Conservation (phyloP, 2,888 invertebrate species). For the Tryphoninae sp. region DNA sequence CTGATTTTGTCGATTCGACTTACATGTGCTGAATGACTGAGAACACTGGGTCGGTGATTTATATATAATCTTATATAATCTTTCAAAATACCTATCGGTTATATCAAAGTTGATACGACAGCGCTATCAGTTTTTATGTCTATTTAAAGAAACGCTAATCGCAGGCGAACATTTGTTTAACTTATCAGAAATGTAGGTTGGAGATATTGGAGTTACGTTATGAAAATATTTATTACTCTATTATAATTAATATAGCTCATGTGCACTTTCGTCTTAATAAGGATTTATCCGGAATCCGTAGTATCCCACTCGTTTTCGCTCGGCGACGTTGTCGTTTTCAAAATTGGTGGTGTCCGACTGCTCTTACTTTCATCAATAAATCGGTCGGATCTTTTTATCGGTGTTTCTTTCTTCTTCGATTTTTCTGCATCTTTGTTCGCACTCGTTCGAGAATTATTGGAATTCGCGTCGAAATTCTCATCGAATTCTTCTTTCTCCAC, state of each 20-base stretch:
- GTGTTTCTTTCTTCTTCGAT: constrained; percentile 41
- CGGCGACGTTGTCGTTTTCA: constrained; percentile 10
- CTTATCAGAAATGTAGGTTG: not conserved
- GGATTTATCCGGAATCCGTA: constrained; percentile 69
- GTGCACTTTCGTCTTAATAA: constrained; percentile 45
- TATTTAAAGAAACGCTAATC: not conserved
- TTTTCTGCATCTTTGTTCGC: constrained; percentile 17
- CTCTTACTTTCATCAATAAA: not conserved
- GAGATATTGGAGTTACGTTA: constrained; percentile 4
- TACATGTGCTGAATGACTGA: not conserved
- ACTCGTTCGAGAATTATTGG: constrained; percentile 35
- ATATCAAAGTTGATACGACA: not conserved
- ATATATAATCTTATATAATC: not conserved
- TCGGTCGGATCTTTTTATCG: not conserved
- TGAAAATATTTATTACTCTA: constrained; percentile 48
- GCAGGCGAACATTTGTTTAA: not conserved
- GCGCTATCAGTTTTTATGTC: not conserved
- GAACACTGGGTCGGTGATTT: not conserved
- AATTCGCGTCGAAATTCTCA: constrained; percentile 60
- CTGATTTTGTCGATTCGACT: not conserved
- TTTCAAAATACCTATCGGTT: not conserved
- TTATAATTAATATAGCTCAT: constrained; percentile 1
- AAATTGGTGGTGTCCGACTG: not conserved
- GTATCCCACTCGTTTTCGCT: constrained; percentile 71
- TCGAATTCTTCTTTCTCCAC: constrained; percentile 60